phyloP scores from a whole-genome alignment of 2,888 invertebrate species.

The Pachydiplax longipennis region DNA sequence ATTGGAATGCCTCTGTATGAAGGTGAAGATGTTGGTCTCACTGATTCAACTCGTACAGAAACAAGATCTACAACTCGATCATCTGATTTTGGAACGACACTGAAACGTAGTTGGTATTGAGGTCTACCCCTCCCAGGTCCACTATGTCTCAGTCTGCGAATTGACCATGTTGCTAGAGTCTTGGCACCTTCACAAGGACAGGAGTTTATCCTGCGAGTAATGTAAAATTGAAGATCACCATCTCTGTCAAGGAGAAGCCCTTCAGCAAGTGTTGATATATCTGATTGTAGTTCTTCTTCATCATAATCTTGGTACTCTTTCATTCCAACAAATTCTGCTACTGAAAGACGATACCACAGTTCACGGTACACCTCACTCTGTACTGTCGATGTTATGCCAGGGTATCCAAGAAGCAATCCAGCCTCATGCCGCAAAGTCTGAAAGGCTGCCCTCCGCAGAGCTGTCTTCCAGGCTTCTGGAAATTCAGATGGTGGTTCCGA shows the following conservation, averaged over 20 bases:
- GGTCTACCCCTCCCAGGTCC: conserved; percentile 56
- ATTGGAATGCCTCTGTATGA: not conserved
- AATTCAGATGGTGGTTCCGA: conserved; percentile 46
- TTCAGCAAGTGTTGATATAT: conserved; percentile 39
- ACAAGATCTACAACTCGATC: not conserved
- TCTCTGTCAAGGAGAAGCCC: conserved; percentile 42
- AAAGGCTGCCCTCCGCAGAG: conserved; percentile 44
- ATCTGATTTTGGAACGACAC: not conserved
- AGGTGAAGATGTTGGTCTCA: not conserved
- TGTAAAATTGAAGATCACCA: conserved; percentile 31
- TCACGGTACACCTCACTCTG: conserved; percentile 8
- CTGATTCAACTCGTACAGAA: not conserved
- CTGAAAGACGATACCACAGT: conserved; percentile 38
- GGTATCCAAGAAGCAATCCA: conserved; percentile 13
- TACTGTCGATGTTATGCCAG: not conserved
- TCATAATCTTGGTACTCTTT: not conserved
- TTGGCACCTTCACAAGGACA: not conserved
- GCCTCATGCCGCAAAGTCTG: conserved; percentile 5
- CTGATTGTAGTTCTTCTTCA: not conserved
- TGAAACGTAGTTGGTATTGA: conserved; percentile 17
- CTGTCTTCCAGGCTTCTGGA: conserved; percentile 19
- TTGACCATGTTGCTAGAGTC: conserved; percentile 69
- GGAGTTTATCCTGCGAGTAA: not conserved
- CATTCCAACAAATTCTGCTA: not conserved
- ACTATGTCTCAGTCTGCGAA: conserved; percentile 72